Conservation (phyloP, 2,113 vertebrate genomes). For the Formicarius rufipectus region DNA sequence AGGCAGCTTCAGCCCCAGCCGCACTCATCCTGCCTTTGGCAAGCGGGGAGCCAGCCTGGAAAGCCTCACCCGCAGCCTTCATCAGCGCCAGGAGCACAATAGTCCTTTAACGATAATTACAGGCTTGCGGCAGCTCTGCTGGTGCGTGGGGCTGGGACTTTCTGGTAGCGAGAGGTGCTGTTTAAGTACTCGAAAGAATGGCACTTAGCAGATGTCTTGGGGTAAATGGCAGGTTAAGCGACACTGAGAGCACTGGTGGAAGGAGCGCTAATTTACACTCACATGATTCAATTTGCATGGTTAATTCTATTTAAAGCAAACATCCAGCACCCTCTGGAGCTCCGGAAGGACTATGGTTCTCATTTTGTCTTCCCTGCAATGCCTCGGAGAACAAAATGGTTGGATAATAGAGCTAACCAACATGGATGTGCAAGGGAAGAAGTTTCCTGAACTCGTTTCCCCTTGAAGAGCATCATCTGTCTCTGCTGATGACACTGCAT, state of each 20-base stretch:
- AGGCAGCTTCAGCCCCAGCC: background rate
- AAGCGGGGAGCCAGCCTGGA: background rate
- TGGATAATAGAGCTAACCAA: background rate
- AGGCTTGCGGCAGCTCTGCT: conserved; percentile 52
- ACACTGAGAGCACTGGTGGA: background rate
- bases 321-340: background rate
- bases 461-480: fast-evolving
- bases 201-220: conserved; percentile 48
- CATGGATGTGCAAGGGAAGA: background rate
- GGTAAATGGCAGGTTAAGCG: conserved; percentile 43
- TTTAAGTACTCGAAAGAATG: conserved; percentile 32
- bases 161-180: conserved; percentile 35
- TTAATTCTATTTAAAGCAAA: conserved; percentile 59
- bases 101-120: conserved; percentile 68
- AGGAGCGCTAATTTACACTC: background rate
- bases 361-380: background rate
- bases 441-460: background rate
- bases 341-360: background rate
- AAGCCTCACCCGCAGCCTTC: conserved; percentile 15
- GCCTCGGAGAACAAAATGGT: background rate
- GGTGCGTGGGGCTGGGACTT: background rate
- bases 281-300: conserved; percentile 3
- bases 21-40: background rate
- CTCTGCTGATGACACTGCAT: fast-evolving
- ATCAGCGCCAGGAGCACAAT: conserved; percentile 53